Evolutionary conservation across 2,888 invertebrate species (phyloP).

Genomic region (Drosophila anomelani): DNA sequence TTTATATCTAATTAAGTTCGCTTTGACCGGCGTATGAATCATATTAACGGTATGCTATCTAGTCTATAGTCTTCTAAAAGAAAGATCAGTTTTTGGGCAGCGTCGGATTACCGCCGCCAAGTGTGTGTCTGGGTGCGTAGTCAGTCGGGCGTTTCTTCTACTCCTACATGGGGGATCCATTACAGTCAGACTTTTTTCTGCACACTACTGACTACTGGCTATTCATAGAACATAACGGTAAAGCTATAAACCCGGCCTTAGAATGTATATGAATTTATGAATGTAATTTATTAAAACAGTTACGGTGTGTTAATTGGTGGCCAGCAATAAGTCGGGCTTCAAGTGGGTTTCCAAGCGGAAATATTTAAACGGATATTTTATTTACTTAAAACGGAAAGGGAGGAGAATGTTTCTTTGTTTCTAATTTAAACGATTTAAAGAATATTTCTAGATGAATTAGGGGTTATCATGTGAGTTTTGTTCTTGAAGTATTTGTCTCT

Average conservation of each 20-base stretch:
- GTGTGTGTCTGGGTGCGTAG: conserved; percentile 20
- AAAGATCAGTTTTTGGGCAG: conserved; percentile 25
- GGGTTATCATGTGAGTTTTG: too few species aligned
- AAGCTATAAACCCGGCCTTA: conserved; percentile 1
- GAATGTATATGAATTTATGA: conserved; percentile 22
- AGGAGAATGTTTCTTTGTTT: not conserved
- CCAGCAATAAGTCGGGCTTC: conserved; percentile 67
- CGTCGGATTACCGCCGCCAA: conserved; percentile 34
- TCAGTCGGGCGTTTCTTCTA: conserved; percentile 27
- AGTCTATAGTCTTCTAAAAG: not conserved
- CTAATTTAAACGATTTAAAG: not conserved
- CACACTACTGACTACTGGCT: conserved; percentile 29
- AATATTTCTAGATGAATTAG: not conserved
- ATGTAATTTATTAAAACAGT: conserved; percentile 34
- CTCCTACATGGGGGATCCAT: conserved; percentile 15
- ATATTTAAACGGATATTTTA: conserved; percentile 23
- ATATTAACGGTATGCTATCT: conserved; percentile 28
- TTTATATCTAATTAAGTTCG: conserved; percentile 29
- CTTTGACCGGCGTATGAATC: conserved; percentile 37
- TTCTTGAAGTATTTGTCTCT: too few species aligned
- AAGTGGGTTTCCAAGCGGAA: conserved; percentile 64
- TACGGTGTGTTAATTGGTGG: conserved; percentile 36
- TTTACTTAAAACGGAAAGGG: conserved; percentile 6
- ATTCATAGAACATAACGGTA: conserved; percentile 31
- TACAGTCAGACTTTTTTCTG: conserved; percentile 17